phyloP scores from a whole-genome alignment of 1,140 invertebrate species.

The Drosophila simulans region DNA sequence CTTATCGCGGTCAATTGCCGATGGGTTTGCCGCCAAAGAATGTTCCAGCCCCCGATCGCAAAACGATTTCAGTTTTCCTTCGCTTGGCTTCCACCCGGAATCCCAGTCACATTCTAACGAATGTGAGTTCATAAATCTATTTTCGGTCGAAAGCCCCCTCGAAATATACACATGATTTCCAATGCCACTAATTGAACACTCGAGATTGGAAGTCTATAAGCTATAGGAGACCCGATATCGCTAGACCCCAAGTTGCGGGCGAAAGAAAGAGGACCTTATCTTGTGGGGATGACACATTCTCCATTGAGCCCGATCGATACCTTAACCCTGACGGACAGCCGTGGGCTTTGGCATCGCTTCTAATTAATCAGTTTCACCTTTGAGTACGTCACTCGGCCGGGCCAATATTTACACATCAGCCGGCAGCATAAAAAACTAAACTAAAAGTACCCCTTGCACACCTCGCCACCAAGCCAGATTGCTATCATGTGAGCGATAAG shows the following conservation, averaged over 20 bases:
- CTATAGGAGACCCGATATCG: neutral
- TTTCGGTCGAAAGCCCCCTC: conserved; percentile 31
- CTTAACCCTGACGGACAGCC: conserved; percentile 29
- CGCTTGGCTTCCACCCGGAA: conserved; percentile 1
- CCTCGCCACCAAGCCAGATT: conserved; percentile 23
- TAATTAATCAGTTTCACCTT: conserved; percentile 47
- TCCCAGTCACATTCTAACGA: conserved; percentile 8
- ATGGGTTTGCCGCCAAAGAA: conserved; percentile 34
- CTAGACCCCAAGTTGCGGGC: conserved; percentile 6
- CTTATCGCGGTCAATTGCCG: conserved; percentile 30
- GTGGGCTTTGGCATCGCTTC: conserved; percentile 35
- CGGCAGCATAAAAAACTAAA: conserved; percentile 41
- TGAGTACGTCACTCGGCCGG: conserved; percentile 35
- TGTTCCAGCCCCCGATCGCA: conserved; percentile 13
- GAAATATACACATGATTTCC: conserved; percentile 38
- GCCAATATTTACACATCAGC: conserved; percentile 35
- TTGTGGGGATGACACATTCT: conserved; percentile 37
- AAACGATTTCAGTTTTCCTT: conserved; percentile 10
- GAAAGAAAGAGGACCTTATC: conserved; percentile 20
- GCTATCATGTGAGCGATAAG: conserved; percentile 62
- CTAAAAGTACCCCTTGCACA: conserved; percentile 21
- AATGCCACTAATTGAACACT: conserved; percentile 9
- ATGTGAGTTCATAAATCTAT: conserved; percentile 63
- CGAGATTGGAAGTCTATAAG: conserved; percentile 14
- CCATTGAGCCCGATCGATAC: conserved; percentile 24